These are phyloP conservation scores for Malurus elegans DNA, from an alignment of 2,113 vertebrate species.

Conservation along the genomic window DNA sequence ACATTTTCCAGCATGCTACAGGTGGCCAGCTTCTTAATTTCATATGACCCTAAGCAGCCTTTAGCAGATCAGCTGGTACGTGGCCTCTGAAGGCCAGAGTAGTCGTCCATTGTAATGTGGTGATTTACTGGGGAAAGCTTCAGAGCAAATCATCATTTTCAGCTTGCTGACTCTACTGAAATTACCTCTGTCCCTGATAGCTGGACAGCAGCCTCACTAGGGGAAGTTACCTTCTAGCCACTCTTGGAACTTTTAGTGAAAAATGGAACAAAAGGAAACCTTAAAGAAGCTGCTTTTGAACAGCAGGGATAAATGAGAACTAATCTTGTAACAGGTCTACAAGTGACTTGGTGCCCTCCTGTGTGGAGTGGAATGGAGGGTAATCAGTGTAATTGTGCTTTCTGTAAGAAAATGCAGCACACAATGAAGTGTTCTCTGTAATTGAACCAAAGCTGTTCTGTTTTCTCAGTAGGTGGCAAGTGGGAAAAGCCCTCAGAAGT, in stretches of 20 bases:
- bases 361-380: background rate
- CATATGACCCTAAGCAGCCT: background rate
- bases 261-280: background rate
- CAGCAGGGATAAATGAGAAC: background rate
- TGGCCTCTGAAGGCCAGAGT: background rate
- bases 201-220: background rate
- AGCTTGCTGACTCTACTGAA: background rate
- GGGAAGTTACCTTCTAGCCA: background rate
- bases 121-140: background rate
- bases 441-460: constrained; percentile 20
- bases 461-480: constrained; percentile 86
- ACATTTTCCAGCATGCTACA: background rate
- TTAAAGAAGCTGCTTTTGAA: background rate
- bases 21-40: background rate
- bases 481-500: constrained; percentile 92
- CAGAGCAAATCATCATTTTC: background rate
- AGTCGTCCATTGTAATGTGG: background rate
- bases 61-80: background rate
- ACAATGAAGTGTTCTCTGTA: background rate
- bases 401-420: background rate
- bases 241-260: background rate
- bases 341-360: background rate
- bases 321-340: background rate
- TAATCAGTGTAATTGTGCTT: background rate
- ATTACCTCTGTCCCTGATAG: background rate